Base-by-base conservation (phyloP, 2,113 vertebrate genomes). In the Clupea harengus region DNA sequence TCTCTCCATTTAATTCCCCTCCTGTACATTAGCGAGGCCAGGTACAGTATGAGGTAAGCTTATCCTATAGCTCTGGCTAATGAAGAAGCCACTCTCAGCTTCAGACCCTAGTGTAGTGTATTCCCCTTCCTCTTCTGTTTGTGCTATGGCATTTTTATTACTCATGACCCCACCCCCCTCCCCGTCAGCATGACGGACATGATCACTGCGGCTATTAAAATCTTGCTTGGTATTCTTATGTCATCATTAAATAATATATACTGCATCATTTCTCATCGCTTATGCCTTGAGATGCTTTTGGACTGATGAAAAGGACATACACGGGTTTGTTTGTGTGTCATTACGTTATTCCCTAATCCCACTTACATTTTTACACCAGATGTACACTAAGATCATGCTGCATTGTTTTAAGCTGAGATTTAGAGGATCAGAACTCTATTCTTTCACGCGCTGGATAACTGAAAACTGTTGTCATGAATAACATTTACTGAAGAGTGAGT, bases 31-130 rank as follows among this genome's bases (percentile, higher is more conserved):
- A 75, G 4, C 64, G 9, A 72, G 67, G 32, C 25, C 67, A 75
- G 67, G 67, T 75, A 39, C 25, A 13, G 67, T 75, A 39, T 75
- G 67, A 75, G 67, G 67, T 75, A 75, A 75, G 67, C 25, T 75
- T 28, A 75, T 75, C 67, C 67, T 28, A 75, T 75, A 75, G 25
- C 67, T 75, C 32, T 75, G 25, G 9, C 25, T 75, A 75, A 75
- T 75, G 67, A 75, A 75, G 67, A 75, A 75, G 67, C 67, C 67
- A 75, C 67, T 75, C 67, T 75, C 67, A 75, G 32, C 67, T 32
- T 7, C 25, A 32, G 25, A 32, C 67, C 67, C 25, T 13, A 13
- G 25, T 6, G 67, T 9, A 15, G 39, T 39, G 39, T 39, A 39
- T 39, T 39, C 39, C 39, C 39, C 39, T 1, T 39, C 39, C 39